A percentile compares a stretch with the other conserved stretches of the same genome.
phyloP scores from a whole-genome alignment of 64 coral and sea anemone species.

The Anthopleura sola region DNA sequence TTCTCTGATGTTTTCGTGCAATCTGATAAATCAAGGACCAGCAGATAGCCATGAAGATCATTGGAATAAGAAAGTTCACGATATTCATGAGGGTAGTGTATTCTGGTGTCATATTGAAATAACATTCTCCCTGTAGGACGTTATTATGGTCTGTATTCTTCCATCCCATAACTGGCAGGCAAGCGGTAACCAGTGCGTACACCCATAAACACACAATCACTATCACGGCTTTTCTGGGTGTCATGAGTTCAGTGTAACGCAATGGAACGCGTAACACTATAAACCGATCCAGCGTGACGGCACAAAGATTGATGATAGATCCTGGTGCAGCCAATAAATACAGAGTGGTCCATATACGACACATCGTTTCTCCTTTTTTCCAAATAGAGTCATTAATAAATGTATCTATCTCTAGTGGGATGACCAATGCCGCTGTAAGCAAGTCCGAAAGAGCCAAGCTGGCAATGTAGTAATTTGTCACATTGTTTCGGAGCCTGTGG shows the following conservation, averaged over 20 bases:
- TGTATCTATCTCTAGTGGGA: slow-evolving; percentile 48
- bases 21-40: slow-evolving; percentile 81
- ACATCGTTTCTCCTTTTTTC: slow-evolving; percentile 65
- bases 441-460: slow-evolving; percentile 78
- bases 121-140: too few species aligned
- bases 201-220: slow-evolving; percentile 57
- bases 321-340: slow-evolving; percentile 71
- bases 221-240: slow-evolving; percentile 38
- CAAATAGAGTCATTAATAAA: slow-evolving; percentile 4
- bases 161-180: slow-evolving; percentile 69
- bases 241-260: slow-evolving; percentile 72
- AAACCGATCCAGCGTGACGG: slow-evolving; percentile 79
- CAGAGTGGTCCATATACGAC: slow-evolving; percentile 66
- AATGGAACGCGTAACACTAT: slow-evolving; percentile 71
- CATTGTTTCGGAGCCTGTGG: slow-evolving; percentile 57
- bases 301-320: slow-evolving; percentile 79
- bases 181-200: slow-evolving; percentile 62
- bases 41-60: slow-evolving; percentile 80
- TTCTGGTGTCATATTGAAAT: slow-evolving; percentile 4
- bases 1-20: slow-evolving; percentile 67
- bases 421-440: slow-evolving; percentile 48
- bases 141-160: too few species aligned
- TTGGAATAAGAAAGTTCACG: slow-evolving; percentile 73
- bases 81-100: slow-evolving; percentile 59
- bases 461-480: slow-evolving; percentile 82